Evolutionary conservation across 1,140 invertebrate genomes (phyloP), one percentile per base, ranked within the genome.

Genomic region (Dreissena polymorpha): DNA sequence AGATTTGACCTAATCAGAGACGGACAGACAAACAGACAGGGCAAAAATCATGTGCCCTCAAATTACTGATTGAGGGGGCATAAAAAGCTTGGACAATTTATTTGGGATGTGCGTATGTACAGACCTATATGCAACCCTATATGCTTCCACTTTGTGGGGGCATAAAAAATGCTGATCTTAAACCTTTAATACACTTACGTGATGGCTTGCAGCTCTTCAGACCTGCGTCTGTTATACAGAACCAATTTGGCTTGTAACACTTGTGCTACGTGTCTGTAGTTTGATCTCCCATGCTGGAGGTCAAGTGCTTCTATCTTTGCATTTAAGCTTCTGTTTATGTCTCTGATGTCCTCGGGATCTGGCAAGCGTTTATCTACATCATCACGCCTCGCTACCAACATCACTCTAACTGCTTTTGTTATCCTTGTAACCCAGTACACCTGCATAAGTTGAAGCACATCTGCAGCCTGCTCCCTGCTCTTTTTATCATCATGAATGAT

Each of bases 381-480:
- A 23, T 68, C 75, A 13, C 10, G 39, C 49, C 80, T 60, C 21
- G 75, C 25, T 14, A 51, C 23, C 14, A 82, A 16, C 7, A 74
- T n/a, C 12, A 74, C 64, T 57, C 72, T 75, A 13, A 67, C 64
- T 49, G 21, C 8, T 25, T 83, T 83, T 49, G 72, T 69, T 8
- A 83, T 39, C 63, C 57, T 55, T 23, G 64, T 70, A 14, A 25
- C 65, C 72, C 80, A 83, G 57, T 69, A 75, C 39, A 83, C 67
- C 10, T 25, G 12, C 80, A 83, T 83, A 12, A 69, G 18, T 55
- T 60, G 68, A 8, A 83, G 50, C 0, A 83, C 1, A 12, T 83
- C 6, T 67, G 65, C 70, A 6, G 57, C 55, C 23, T 82, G 49
- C 10, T 29, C 6, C n/a, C 50, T 60, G 60, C 50, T 68, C 49